phyloP scores from a whole-genome alignment of 2,797 vertebrate genomes.

The Limnodromus scolopaceus region DNA sequence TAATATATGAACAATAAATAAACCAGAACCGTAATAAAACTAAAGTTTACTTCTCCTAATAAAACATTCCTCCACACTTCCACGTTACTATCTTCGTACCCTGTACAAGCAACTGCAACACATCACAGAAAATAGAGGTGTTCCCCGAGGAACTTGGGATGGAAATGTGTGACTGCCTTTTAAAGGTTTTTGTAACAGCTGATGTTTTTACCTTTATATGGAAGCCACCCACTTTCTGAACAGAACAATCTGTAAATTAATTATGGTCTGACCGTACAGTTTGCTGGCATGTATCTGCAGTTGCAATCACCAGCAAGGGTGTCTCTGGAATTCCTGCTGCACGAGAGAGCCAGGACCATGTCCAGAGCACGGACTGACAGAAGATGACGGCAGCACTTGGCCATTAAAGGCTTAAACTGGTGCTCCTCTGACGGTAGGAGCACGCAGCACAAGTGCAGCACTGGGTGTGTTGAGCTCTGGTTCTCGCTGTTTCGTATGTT shows the following conservation, averaged over 20 bases:
- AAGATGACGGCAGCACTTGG: neutral
- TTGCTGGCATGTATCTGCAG: neutral
- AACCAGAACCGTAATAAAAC: neutral
- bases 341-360: conserved; percentile 25
- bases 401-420: conserved; percentile 24
- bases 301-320: conserved; percentile 27
- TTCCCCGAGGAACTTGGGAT: neutral
- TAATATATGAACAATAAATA: neutral
- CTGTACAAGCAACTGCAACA: neutral
- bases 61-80: neutral
- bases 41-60: neutral
- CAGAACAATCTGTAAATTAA: conserved; percentile 29
- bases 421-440: conserved; percentile 13
- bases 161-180: neutral
- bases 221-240: neutral
- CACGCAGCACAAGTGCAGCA: neutral
- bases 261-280: neutral
- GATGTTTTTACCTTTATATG: neutral
- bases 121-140: neutral
- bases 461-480: neutral
- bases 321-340: conserved; percentile 34
- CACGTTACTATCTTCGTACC: neutral
- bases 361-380: conserved; percentile 17
- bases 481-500: neutral
- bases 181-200: neutral